Base-by-base conservation (phyloP, 2,113 vertebrate species). In the Noctilio leporinus region DNA sequence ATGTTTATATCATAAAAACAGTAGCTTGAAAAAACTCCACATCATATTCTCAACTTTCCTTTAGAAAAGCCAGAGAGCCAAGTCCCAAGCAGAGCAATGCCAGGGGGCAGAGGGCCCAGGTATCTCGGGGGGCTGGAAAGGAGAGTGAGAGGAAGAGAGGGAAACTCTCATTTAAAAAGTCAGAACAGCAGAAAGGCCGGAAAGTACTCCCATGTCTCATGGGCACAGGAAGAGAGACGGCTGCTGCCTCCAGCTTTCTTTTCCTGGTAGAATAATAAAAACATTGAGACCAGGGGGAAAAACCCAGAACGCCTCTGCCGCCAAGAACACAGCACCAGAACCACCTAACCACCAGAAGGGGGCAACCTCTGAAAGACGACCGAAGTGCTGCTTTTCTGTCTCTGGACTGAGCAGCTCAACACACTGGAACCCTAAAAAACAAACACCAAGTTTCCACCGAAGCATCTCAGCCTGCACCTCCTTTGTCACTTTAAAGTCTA, bases 301-400 rank as follows among this genome's bases (percentile, higher is more conserved):
- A 14, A 12, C 28, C 15, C 45, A 3, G 51, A 83, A 65, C 8
- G 45, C 17, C 57, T 11, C 7, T 14, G 43, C 57, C 22, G 2
- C 14, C 0, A 28, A 5, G 49, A 47, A 33, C 10, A 15, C 22
- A 17, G 62, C 1, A 9, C 1, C 1, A 30, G 49, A 45, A 26
- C 51, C 28, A 0, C 12, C 16, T 35, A n/a, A 4, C 35, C 92
- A n/a, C 98, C 98, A 98, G 98, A 82, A 98, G 98, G 84, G 98
- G 98, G 98, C 98, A 97, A 97, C 96, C 96, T 98, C 96, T 96
- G 12, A 97, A 97, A 96, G 12, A 10, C 1, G 14, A 4, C 28
- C 26, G 0, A 5, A 76, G 70, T 16, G 22, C 51, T 40, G 6
- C 2, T 5, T 4, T 24, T 7, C 2, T 0, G 28, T 14, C 11